These are phyloP conservation scores for Sphaerodactylus townsendi DNA, from an alignment of 2,113 vertebrate genomes.

Conservation along the genomic window DNA sequence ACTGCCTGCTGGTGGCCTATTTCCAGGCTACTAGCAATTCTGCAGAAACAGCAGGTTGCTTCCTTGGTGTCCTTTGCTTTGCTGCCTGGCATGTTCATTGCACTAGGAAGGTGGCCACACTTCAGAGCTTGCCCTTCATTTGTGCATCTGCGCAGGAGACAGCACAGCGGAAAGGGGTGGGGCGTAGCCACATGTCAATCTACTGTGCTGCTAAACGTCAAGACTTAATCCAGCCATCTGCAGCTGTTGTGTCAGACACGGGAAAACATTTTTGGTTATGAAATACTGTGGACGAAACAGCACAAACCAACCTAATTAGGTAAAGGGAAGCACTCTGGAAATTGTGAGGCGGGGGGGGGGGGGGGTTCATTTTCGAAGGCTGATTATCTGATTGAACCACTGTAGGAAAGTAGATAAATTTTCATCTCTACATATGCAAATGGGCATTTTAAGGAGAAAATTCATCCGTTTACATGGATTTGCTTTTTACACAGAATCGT, in stretches of 20 bases:
- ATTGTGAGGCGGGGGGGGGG: not conserved
- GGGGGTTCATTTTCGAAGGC: not conserved
- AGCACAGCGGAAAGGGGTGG: constrained; percentile 12
- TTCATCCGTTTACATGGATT: not conserved
- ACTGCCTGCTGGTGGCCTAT: too few relatives aligned
- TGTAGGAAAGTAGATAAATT: not conserved
- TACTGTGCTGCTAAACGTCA: constrained; percentile 44
- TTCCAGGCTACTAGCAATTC: not conserved
- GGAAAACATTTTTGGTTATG: not conserved
- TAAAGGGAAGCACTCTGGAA: not conserved
- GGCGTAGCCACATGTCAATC: constrained; percentile 2
- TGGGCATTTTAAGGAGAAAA: not conserved
- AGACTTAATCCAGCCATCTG: constrained; percentile 60
- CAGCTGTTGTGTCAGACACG: constrained; percentile 39
- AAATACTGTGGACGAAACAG: not conserved
- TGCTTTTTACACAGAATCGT: not conserved
- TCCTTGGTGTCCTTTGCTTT: not conserved
- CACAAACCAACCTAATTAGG: not conserved
- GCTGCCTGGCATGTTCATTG: not conserved
- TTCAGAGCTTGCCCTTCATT: constrained; percentile 58
- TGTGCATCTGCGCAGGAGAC: constrained; percentile 49
- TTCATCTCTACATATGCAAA: constrained; percentile 4
- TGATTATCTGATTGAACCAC: not conserved
- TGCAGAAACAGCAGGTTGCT: not conserved
- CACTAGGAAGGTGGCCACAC: constrained; percentile 22